Percentiles rank a stretch among this genome's conserved stretches.
phyloP scores from a whole-genome alignment of 2,113 vertebrate genomes.

The Lipophrys pholis region DNA sequence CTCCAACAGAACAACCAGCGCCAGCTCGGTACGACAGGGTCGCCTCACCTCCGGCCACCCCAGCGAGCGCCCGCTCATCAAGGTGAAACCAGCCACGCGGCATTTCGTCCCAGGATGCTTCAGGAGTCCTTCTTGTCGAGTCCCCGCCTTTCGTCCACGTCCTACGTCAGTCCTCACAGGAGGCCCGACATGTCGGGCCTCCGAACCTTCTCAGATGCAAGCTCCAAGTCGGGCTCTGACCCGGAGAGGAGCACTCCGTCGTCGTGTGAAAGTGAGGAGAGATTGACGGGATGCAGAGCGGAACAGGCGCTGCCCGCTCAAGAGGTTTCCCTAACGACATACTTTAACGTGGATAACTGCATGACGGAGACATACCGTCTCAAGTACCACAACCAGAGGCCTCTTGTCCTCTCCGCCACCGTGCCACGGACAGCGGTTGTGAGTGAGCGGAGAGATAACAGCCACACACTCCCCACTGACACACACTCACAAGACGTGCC shows the following conservation, averaged over 20 bases:
- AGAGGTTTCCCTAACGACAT: constrained; percentile 90
- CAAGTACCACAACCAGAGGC: constrained; percentile 95
- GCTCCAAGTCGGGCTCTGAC: constrained; percentile 79
- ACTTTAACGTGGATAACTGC: constrained; percentile 96
- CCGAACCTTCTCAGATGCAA: constrained; percentile 73
- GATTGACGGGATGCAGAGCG: constrained; percentile 53
- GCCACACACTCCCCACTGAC: constrained; percentile 72
- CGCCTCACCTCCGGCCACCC: constrained; percentile 86
- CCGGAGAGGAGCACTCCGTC: constrained; percentile 78
- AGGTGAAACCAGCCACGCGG: constrained; percentile 58
- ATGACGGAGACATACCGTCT: constrained; percentile 98
- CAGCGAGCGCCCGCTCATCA: constrained; percentile 53
- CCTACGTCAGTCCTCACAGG: constrained; percentile 58
- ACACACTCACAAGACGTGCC: constrained; percentile 79
- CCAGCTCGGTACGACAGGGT: constrained; percentile 79
- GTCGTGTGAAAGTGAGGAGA: constrained; percentile 73
- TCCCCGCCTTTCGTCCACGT: constrained; percentile 57
- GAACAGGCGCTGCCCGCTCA: constrained; percentile 72
- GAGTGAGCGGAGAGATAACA: constrained; percentile 70
- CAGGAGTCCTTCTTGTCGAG: constrained; percentile 75
- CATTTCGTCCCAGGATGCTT: constrained; percentile 78
- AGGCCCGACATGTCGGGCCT: constrained; percentile 63
- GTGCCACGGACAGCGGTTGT: constrained; percentile 74
- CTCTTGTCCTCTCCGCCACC: constrained; percentile 87
- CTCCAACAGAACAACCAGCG: constrained; percentile 77